phyloP scores from a whole-genome alignment of 2,888 invertebrate genomes.

The Atethmia centrago region DNA sequence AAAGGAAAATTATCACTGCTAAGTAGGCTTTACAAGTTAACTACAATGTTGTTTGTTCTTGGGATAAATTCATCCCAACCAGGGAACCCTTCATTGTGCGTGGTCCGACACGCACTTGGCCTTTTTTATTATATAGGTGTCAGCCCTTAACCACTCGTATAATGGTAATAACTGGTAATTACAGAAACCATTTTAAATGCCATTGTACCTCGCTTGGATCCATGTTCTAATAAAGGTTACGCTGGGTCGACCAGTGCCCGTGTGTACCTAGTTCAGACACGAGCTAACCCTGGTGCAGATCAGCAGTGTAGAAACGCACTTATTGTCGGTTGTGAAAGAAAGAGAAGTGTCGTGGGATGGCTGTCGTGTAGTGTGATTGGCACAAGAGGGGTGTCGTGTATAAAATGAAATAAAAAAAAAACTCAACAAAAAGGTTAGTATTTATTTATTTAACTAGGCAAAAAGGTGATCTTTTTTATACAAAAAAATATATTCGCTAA shows the following conservation, averaged over 20 bases:
- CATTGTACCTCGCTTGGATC: no score
- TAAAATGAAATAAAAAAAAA: conserved; percentile 48
- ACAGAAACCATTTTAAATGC: no score
- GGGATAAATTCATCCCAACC: no score
- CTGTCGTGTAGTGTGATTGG: conserved; percentile 40
- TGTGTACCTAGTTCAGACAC: not conserved
- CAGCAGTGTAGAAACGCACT: conserved; percentile 14
- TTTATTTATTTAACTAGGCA: conserved; percentile 67
- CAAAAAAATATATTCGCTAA: conserved; percentile 67
- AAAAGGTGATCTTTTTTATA: conserved; percentile 66
- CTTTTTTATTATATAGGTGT: not conserved
- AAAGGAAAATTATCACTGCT: no score
- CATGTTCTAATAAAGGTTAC: not conserved
- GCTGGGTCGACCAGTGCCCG: not conserved
- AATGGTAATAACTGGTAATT: no score
- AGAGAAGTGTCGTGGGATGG: conserved; percentile 17
- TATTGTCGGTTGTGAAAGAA: conserved; percentile 18
- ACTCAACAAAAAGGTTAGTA: conserved; percentile 67
- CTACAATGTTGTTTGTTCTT: no score
- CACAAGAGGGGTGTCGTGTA: conserved; percentile 28
- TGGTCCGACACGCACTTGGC: no score
- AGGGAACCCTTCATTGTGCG: no score
- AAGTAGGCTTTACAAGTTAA: no score
- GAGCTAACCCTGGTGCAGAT: conserved; percentile 1
- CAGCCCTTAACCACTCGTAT: no score